A percentile compares a stretch with the other conserved stretches of the same genome.
Conservation (phyloP, 1,140 invertebrate species). For the Drosophila aff. region DNA sequence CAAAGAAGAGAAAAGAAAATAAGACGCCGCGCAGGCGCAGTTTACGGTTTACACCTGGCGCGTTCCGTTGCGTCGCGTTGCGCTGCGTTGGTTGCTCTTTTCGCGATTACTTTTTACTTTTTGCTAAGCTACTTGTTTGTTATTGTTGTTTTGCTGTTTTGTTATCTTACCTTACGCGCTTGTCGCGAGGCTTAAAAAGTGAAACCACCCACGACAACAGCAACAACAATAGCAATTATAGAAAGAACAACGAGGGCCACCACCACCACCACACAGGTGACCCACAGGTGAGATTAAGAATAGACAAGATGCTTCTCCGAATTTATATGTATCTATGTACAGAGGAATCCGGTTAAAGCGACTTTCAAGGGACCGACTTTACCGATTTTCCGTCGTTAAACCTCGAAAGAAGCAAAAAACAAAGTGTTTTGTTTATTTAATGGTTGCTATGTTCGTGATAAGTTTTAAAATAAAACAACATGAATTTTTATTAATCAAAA, state of each 20-base stretch:
- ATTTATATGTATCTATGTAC: too few species aligned
- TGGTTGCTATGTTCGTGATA: too few species aligned
- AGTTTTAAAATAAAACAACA: too few species aligned
- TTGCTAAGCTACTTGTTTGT: not conserved
- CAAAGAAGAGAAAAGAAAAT: conserved; percentile 41
- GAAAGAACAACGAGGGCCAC: conserved; percentile 2
- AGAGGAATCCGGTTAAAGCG: too few species aligned
- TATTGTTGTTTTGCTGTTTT: conserved; percentile 1
- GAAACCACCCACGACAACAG: conserved; percentile 36
- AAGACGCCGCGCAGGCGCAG: conserved; percentile 54
- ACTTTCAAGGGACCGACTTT: too few species aligned
- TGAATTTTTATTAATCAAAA: too few species aligned
- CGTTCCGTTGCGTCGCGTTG: conserved; percentile 13
- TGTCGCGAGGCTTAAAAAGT: conserved; percentile 62
- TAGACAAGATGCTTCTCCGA: not conserved
- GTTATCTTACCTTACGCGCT: not conserved
- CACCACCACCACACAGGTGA: conserved; percentile 2
- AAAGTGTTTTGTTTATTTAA: too few species aligned
- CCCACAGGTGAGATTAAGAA: conserved; percentile 15
- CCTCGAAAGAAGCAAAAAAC: too few species aligned
- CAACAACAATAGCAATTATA: not conserved
- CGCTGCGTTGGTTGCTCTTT: conserved; percentile 9
- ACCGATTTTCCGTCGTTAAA: too few species aligned
- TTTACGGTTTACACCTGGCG: conserved; percentile 32
- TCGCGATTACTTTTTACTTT: not conserved